Evolutionary conservation across 2,888 invertebrate species (phyloP), one percentile per base, ranked within the genome.

Genomic region (Diadromus collaris): DNA sequence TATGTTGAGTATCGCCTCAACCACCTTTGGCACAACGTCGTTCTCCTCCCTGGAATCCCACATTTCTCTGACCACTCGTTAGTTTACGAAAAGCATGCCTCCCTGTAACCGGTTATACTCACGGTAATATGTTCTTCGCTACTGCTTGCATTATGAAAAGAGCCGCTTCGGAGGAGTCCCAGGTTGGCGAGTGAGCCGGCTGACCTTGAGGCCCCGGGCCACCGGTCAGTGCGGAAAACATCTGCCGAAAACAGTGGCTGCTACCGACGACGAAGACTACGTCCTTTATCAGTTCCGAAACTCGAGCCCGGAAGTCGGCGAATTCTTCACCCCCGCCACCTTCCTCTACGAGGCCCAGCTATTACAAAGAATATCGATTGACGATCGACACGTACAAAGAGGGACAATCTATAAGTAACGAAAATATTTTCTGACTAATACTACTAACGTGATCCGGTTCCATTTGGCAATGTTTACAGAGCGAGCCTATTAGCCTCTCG

Each of bases 251-350:
- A 90, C 97, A 97, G 41, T 95, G 95, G 79, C 96, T 95, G 38
- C 98, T 98, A 1, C 98, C 98, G 80, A 99, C 96, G 71, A 99
- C 97, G 91, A 99, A 99, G 54, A 98, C 97, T 60, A 99, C 97
- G 89, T 99, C 99, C 90, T 98, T 98, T 81, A 99, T 96, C 75
- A 99, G 92, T 89, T 99, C 99, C 38, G 96, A 95, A 21, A 98
- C 98, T 88, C 97, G 95, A 83, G 93, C 92, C 81, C 99, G 94
- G 91, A 97, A 97, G 83, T 95, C 95, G 75, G 93, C 93, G 93
- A 98, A 93, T 92, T 97, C 94, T 82, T 94, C 93, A 0, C 92
- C 92, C 29, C 93, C 93, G 78, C 93, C 93, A 2, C 88, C 89
- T 79, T 90, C 90, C 79, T 90, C 90, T 2, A 90, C 88, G 16